A percentile compares a stretch with the other conserved stretches of the same genome.
Evolutionary conservation across 2,797 vertebrate species (phyloP).

Genomic region (Premnoplex brunnescens): DNA sequence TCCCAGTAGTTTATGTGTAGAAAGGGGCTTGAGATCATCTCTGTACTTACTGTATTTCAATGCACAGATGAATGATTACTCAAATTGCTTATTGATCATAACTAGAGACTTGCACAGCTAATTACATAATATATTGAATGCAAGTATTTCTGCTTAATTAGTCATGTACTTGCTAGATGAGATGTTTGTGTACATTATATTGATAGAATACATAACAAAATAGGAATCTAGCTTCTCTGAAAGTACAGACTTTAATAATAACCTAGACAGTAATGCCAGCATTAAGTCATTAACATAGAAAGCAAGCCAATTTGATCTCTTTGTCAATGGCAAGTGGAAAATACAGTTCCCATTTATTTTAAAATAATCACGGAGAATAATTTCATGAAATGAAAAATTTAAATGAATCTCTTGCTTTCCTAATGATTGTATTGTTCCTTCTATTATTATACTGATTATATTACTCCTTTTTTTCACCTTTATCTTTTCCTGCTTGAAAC

Average conservation of each 20-base stretch:
- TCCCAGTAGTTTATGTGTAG: background rate
- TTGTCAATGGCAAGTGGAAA: background rate
- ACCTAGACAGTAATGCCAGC: background rate
- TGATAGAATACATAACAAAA: background rate
- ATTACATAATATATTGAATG: background rate
- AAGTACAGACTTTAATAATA: background rate
- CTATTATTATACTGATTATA: background rate
- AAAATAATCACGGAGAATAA: background rate
- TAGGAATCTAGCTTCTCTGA: background rate
- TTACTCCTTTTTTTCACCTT: background rate
- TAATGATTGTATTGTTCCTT: background rate
- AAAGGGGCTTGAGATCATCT: background rate
- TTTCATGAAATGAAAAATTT: background rate
- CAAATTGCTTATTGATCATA: background rate
- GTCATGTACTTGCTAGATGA: background rate
- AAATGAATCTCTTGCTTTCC: background rate
- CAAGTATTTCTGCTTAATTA: slow-evolving; percentile 13
- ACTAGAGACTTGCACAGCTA: background rate
- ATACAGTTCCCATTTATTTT: background rate
- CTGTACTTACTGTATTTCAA: background rate
- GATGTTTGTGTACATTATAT: background rate
- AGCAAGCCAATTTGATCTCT: background rate
- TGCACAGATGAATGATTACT: background rate
- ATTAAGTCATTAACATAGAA: background rate
- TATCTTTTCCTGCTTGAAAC: background rate